Percentiles rank a stretch among this genome's conserved stretches.
These are phyloP conservation scores for Clinocottus analis DNA, from an alignment of 2,113 vertebrate genomes.

Conservation along the genomic window DNA sequence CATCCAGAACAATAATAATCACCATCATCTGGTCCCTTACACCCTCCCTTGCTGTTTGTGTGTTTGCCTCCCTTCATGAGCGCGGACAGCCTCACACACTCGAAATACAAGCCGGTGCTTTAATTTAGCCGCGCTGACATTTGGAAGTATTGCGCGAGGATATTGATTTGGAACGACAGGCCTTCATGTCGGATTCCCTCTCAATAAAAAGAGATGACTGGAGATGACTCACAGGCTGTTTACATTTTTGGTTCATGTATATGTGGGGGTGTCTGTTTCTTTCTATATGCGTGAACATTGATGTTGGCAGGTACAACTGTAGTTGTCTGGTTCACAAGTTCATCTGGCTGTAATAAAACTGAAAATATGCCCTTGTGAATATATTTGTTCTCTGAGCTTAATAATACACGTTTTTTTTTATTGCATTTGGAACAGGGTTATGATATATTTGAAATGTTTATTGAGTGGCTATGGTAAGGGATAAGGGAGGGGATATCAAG, in stretches of 20 bases:
- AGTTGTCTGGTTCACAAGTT: constrained; percentile 8
- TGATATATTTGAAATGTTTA: constrained; percentile 30
- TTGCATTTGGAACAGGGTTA: not conserved
- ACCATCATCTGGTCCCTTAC: constrained; percentile 3
- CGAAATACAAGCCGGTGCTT: constrained; percentile 31
- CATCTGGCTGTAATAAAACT: constrained; percentile 37
- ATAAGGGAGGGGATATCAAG: not conserved
- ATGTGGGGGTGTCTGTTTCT: constrained; percentile 33
- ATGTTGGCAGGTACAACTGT: constrained; percentile 16
- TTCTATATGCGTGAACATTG: constrained; percentile 14
- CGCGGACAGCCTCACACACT: not conserved
- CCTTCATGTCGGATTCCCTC: constrained; percentile 50
- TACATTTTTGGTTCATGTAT: constrained; percentile 35
- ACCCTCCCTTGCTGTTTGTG: constrained; percentile 2
- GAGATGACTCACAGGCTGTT: constrained; percentile 46
- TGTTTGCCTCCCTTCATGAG: not conserved
- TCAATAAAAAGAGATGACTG: constrained; percentile 51
- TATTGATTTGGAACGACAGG: constrained; percentile 46
- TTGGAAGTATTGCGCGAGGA: constrained; percentile 54
- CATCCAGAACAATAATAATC: constrained; percentile 50
- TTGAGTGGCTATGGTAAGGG: not conserved
- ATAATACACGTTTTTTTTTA: constrained; percentile 7
- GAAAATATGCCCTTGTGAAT: constrained; percentile 31
- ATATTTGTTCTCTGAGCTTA: not conserved
- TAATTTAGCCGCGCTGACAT: constrained; percentile 52